A percentile compares a stretch with the other conserved stretches of the same genome.
Conservation (phyloP, 1,140 invertebrate genomes). For the Dysdera silvatica region DNA sequence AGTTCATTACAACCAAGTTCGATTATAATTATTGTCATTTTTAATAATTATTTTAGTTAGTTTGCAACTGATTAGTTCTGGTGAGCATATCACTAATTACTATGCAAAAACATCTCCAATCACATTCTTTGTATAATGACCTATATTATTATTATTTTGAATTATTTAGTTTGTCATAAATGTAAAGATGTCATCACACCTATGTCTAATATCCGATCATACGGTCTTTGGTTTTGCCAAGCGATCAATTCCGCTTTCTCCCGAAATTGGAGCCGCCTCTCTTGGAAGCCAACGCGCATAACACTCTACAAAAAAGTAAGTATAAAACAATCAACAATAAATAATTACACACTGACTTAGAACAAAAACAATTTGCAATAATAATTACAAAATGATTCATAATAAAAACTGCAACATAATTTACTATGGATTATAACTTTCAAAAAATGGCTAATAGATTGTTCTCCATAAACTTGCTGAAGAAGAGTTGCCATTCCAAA, state of each 20-base stretch:
- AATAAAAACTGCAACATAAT: background rate
- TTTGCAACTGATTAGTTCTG: background rate
- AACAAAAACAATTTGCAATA: background rate
- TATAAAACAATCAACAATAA: background rate
- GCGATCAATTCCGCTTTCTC: constrained; percentile 82
- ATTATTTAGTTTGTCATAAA: background rate
- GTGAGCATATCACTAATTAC: background rate
- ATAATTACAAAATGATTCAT: background rate
- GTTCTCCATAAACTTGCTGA: no score
- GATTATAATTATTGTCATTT: background rate
- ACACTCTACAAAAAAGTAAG: constrained; percentile 58
- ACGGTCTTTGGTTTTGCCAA: constrained; percentile 77
- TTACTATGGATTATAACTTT: background rate
- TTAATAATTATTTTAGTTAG: background rate
- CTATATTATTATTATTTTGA: background rate
- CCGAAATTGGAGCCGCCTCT: constrained; percentile 83
- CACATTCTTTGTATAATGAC: background rate
- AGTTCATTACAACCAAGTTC: no score
- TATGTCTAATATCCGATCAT: constrained; percentile 78
- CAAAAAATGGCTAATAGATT: no score
- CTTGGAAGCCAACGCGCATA: constrained; percentile 87
- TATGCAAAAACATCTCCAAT: background rate
- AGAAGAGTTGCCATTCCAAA: no score
- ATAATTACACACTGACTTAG: background rate
- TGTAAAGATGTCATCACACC: constrained; percentile 33